Conservation (phyloP, 1,140 invertebrate genomes). For the Delia radicum region DNA sequence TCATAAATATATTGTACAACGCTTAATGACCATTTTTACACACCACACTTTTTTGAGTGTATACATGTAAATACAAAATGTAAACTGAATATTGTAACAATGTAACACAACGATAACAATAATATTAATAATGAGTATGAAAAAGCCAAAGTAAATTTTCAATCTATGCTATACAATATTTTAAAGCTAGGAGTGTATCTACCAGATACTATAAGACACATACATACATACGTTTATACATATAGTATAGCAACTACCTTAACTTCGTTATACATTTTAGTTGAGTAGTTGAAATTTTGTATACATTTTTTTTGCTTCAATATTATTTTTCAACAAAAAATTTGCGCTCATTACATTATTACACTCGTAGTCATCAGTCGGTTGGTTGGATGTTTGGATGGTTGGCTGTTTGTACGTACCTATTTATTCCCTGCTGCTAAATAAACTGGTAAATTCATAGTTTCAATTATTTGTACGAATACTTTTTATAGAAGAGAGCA, state of each 20-base stretch:
- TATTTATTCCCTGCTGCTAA: background rate
- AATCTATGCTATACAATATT: background rate
- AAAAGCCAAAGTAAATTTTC: background rate
- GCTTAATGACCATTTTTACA: no score
- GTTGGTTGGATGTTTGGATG: background rate
- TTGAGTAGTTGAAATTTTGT: background rate
- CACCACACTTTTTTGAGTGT: background rate
- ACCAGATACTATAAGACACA: background rate
- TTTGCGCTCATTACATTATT: slow-evolving; percentile 1
- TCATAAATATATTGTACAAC: no score
- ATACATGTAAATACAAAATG: background rate
- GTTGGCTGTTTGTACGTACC: background rate
- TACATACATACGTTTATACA: background rate
- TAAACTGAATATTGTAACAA: background rate
- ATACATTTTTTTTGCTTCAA: background rate
- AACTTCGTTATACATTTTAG: background rate
- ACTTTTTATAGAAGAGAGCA: background rate
- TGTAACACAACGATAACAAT: background rate
- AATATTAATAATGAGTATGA: background rate
- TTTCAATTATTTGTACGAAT: background rate
- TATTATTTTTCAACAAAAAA: background rate
- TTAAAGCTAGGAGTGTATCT: background rate
- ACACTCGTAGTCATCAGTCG: background rate
- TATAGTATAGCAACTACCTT: no score
- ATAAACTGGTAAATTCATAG: slow-evolving; percentile 4